A percentile compares a stretch with the other conserved stretches of the same genome.
Evolutionary conservation across 37 sponge, comb jelly and placozoan genomes (phyloP).

Genomic region (Hexactinellida sp.): DNA sequence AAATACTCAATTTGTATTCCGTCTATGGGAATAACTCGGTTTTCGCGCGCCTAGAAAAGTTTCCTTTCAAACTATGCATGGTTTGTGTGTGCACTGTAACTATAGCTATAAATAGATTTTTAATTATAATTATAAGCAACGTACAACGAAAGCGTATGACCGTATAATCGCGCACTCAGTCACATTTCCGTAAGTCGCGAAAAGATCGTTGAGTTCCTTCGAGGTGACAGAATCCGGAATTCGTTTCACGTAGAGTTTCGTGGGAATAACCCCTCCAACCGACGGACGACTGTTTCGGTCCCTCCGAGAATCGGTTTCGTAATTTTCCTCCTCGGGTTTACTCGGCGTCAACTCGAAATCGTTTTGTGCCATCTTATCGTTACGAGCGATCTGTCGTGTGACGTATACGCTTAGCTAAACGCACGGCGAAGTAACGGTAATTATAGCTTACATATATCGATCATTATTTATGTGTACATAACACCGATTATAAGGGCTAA

Average conservation of each 20-base stretch:
- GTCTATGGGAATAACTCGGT: no score
- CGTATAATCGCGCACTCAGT: conserved; percentile 11
- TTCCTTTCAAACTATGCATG: no score
- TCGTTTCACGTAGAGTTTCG: conserved; percentile 4
- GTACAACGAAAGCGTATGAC: background rate
- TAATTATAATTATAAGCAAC: background rate
- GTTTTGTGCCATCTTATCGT: background rate
- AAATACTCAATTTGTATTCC: no score
- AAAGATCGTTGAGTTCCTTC: background rate
- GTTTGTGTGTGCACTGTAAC: no score
- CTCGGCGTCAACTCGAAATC: background rate
- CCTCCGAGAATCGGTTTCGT: background rate
- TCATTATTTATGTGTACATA: no score
- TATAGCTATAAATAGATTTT: background rate
- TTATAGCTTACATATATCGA: no score
- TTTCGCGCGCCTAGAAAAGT: no score
- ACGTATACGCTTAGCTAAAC: background rate
- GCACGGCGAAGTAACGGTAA: no score
- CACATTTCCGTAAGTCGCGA: background rate
- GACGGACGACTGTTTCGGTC: background rate
- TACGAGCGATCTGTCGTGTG: background rate
- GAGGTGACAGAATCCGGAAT: conserved; percentile 3
- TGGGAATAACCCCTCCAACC: background rate
- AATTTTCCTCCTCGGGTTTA: background rate
- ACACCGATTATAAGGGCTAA: no score